Evolutionary conservation across 2,888 invertebrate genomes (phyloP), one percentile per base, ranked within the genome.

Genomic region (Cantharis flavilabris): DNA sequence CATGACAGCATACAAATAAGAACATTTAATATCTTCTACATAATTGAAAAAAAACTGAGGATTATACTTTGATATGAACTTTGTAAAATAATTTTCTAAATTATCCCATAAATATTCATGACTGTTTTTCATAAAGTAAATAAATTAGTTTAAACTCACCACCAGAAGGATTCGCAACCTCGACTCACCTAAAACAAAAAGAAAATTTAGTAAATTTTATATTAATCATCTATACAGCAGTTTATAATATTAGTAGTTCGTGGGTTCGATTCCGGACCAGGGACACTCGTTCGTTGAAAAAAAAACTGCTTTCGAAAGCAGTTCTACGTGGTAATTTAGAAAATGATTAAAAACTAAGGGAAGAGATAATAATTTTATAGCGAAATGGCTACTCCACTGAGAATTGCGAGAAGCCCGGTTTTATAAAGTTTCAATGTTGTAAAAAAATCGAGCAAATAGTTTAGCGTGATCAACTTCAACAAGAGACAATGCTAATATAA

Each of bases 1-100:
- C 28, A 30, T 70, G 73, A 74, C 69, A 74, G 69, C 30, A 70
- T 70, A 74, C 69, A 70, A 69, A 74, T 28, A 70, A 62, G 74
- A 70, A 28, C 73, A 33, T 62, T 74, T 74, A 74, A 70, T 70
- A 62, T 64, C 70, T 30, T 63, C 18, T 33, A 62, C 62, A 62
- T 30, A 74, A 74, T 70, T 74, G 74, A 74, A 74, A 74, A 70
- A 49, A n/a, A 49, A 49, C 20, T 30, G 23, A 33, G 64, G 64
- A 74, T 73, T 69, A 73, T 65, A 30, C 28, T 14, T 73, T 72
- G 23, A 13, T 16, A 69, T 73, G 70, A 70, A 49, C 7, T n/a
- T n/a, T 49, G 13, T 49, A 49, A 49, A 49, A 49, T 49, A 49
- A 49, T 49, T 49, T 49, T 49, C 49, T 49, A 49, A 49, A 49